A percentile compares a stretch with the other conserved stretches of the same genome.
Evolutionary conservation across 2,113 vertebrate genomes (phyloP).

Genomic region (Sialia sialis): DNA sequence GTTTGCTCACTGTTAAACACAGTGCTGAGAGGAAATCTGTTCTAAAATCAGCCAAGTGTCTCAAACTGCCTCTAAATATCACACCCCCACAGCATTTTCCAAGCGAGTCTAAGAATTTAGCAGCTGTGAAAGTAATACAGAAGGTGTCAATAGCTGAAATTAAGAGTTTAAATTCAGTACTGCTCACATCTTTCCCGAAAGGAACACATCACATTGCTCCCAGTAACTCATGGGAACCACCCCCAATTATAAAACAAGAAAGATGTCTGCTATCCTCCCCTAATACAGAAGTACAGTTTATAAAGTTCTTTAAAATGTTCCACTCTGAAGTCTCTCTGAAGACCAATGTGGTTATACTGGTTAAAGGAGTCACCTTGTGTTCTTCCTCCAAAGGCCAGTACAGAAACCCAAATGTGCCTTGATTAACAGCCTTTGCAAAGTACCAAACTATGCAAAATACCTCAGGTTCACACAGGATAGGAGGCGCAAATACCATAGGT

Average conservation of each 20-base stretch:
- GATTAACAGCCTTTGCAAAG: not conserved
- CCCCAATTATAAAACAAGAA: not conserved
- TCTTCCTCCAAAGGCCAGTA: not conserved
- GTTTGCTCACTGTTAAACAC: slow-evolving; percentile 32
- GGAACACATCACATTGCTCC: not conserved
- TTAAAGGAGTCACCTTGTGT: not conserved
- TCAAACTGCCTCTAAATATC: slow-evolving; percentile 43
- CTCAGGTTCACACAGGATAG: not conserved
- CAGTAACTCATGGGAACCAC: not conserved
- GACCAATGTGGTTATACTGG: not conserved
- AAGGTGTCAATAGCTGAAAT: slow-evolving; percentile 37
- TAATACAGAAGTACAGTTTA: not conserved
- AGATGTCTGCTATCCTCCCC: not conserved
- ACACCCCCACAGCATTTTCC: slow-evolving; percentile 21
- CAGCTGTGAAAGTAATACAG: slow-evolving; percentile 52
- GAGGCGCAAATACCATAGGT: not conserved
- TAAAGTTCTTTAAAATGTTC: not conserved
- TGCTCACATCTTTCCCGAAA: not conserved
- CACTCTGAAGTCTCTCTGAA: not conserved
- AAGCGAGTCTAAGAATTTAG: not conserved
- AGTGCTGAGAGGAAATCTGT: slow-evolving; percentile 24
- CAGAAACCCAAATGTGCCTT: not conserved
- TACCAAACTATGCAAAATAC: not conserved
- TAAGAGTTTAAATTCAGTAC: slow-evolving; percentile 20
- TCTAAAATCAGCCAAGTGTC: slow-evolving; percentile 44